Evolutionary conservation across 2,797 vertebrate species (phyloP).

Genomic region (Meda fulgida): DNA sequence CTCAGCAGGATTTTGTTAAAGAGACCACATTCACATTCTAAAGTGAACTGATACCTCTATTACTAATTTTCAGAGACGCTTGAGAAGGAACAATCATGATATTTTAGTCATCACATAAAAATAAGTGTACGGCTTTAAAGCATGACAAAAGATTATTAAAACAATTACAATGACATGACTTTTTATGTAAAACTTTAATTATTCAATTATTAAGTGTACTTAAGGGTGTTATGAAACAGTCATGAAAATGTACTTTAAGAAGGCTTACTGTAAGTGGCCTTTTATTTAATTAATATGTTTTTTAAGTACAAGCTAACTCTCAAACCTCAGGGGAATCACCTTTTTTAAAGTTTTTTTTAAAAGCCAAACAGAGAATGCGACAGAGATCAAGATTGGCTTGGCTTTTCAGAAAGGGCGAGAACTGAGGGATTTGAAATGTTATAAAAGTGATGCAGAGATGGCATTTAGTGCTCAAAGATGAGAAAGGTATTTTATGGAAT

Average conservation of each 20-base stretch:
- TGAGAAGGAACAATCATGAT: slow-evolving; percentile 9
- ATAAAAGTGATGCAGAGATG: background rate
- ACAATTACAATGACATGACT: background rate
- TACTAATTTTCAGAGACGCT: slow-evolving; percentile 27
- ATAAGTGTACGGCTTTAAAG: background rate
- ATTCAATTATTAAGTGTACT: background rate
- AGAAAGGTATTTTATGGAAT: background rate
- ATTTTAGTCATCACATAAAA: background rate
- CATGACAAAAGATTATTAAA: background rate
- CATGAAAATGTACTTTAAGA: no score
- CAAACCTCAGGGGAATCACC: no score
- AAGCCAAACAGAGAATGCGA: no score
- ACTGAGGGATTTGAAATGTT: background rate
- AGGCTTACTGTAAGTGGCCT: no score
- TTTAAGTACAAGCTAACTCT: no score
- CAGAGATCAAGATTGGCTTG: background rate
- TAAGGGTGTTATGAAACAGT: background rate
- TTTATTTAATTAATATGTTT: no score
- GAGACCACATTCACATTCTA: background rate
- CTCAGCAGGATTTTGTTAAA: slow-evolving; percentile 8
- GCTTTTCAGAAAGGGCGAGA: background rate
- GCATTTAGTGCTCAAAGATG: background rate
- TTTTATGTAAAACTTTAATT: background rate
- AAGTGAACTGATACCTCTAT: slow-evolving; percentile 25
- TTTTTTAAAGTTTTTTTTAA: no score